Percentiles rank a stretch among this genome's conserved stretches.
Conservation (phyloP, 2,797 vertebrate species). For the Meda fulgida region DNA sequence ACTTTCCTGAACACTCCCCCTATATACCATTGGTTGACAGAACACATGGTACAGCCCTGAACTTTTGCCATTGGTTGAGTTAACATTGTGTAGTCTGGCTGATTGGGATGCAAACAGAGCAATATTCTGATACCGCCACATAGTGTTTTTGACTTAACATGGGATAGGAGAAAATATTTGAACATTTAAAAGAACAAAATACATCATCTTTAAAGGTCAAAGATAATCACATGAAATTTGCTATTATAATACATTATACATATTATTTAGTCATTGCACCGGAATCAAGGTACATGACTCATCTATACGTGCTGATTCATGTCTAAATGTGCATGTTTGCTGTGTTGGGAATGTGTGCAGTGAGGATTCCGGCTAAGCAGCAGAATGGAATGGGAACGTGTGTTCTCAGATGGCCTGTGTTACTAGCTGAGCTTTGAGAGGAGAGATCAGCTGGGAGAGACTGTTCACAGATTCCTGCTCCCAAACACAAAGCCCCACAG, state of each 20-base stretch:
- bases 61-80: background rate
- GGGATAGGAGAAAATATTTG: background rate
- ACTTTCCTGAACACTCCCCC: too few relatives aligned
- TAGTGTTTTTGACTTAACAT: background rate
- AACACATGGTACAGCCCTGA: background rate
- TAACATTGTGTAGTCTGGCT: background rate
- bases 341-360: background rate
- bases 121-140: background rate
- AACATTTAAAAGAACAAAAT: background rate
- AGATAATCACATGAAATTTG: background rate
- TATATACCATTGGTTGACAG: background rate
- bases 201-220: background rate
- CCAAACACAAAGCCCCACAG: conserved; percentile 48
- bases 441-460: conserved; percentile 54
- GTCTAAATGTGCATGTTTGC: conserved; percentile 10
- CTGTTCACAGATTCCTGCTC: conserved; percentile 50
- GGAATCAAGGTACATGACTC: background rate
- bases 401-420: conserved; percentile 62
- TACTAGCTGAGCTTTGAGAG: conserved; percentile 61
- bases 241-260: background rate
- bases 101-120: background rate
- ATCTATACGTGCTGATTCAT: conserved; percentile 1
- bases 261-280: background rate
- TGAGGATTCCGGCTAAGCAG: conserved; percentile 41
- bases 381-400: conserved; percentile 34